phyloP scores from a whole-genome alignment of 2,888 invertebrate species.

The Meta bourneti region DNA sequence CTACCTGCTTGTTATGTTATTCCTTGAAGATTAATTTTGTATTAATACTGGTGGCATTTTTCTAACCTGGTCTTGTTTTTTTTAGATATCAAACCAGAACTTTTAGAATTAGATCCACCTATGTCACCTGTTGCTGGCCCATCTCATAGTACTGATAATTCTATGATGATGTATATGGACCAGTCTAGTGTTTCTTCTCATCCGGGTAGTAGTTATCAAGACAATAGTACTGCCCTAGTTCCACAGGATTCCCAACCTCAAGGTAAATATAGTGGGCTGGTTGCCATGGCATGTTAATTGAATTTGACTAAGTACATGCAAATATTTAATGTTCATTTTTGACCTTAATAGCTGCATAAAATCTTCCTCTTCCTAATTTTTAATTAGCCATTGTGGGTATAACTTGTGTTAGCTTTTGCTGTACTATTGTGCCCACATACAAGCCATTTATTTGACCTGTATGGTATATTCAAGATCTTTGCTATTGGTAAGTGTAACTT shows the following conservation, averaged over 20 bases:
- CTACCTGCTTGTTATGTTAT: background rate
- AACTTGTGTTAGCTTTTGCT: no score
- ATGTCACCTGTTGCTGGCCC: conserved; percentile 72
- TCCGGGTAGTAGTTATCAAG: conserved; percentile 74
- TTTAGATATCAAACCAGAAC: conserved; percentile 72
- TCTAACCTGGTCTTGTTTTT: background rate
- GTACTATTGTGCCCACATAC: no score
- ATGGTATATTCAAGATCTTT: no score
- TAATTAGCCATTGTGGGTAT: no score
- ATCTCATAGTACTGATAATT: conserved; percentile 72
- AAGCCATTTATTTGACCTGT: no score
- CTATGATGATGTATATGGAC: conserved; percentile 72
- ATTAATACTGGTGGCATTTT: background rate
- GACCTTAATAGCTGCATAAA: no score
- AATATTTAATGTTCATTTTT: no score
- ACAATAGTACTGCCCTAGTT: conserved; percentile 55
- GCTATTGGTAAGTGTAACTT: no score
- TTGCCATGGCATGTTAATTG: background rate
- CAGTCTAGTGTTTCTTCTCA: conserved; percentile 56
- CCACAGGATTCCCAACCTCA: conserved; percentile 61
- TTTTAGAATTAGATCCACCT: conserved; percentile 62
- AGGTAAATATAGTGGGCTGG: conserved; percentile 50
- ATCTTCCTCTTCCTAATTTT: no score
- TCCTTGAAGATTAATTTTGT: background rate
- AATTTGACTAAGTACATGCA: background rate